Percentiles rank a stretch among this genome's conserved stretches.
phyloP scores from a whole-genome alignment of 2,113 vertebrate species.

The Percopsis transmontana region DNA sequence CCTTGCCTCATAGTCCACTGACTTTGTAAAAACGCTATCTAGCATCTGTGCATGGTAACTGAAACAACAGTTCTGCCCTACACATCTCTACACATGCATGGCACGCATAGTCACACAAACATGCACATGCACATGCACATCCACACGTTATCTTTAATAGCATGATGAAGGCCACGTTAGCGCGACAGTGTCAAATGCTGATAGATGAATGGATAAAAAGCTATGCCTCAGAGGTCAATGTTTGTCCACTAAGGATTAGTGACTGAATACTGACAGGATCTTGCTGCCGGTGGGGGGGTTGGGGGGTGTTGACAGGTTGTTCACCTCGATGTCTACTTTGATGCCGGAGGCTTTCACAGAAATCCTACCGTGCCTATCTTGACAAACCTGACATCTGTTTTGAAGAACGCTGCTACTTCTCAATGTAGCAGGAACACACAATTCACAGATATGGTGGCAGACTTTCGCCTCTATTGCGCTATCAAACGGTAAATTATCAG shows the following conservation, averaged over 20 bases:
- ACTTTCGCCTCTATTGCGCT: slow-evolving; percentile 70
- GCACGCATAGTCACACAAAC: background rate
- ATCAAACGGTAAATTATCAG: slow-evolving; percentile 61
- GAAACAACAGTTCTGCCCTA: slow-evolving; percentile 39
- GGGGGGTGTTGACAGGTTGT: slow-evolving; percentile 23
- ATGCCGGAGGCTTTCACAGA: slow-evolving; percentile 45
- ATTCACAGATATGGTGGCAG: slow-evolving; percentile 67
- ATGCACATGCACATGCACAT: slow-evolving; percentile 1
- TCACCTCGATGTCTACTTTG: slow-evolving; percentile 20
- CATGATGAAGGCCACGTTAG: background rate
- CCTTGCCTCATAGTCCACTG: slow-evolving; percentile 52
- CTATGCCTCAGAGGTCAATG: background rate
- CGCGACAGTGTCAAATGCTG: too few species aligned
- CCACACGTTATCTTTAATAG: slow-evolving; percentile 20
- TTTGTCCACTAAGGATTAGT: slow-evolving; percentile 55
- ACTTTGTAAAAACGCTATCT: slow-evolving; percentile 34
- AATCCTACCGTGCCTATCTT: slow-evolving; percentile 56
- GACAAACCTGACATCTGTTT: slow-evolving; percentile 41
- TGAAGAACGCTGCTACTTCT: slow-evolving; percentile 30
- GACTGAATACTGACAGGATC: slow-evolving; percentile 54
- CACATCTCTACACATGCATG: background rate
- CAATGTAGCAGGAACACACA: slow-evolving; percentile 23
- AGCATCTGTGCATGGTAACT: slow-evolving; percentile 52
- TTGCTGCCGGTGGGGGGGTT: slow-evolving; percentile 33
- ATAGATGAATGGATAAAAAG: too few species aligned